Base-by-base conservation (phyloP, 2,113 vertebrate species). In the Platichthys flesus region DNA sequence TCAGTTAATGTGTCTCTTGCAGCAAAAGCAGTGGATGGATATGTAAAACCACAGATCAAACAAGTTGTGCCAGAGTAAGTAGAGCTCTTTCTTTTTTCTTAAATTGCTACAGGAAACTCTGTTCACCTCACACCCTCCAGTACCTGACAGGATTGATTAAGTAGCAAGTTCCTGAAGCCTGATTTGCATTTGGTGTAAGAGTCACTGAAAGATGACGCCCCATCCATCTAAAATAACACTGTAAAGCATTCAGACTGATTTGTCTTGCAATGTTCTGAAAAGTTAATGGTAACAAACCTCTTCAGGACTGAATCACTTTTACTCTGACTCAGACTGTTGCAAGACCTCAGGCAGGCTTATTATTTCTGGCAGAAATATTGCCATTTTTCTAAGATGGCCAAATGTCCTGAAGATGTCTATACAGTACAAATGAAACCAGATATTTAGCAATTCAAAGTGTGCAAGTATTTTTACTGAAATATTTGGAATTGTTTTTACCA, bases 51-150 rank as follows among this genome's bases (percentile, higher is more conserved):
- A 16, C 97, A 97, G 92, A 99, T 99, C 94, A 98, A 97, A 91
- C 98, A 99, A 93, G 97, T 99, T 71, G 98, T 99, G 26, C 98
- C 98, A 78, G 98, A 98, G 98, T 99, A 94, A 97, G 97, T 49
- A 10, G 20, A 20, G 3, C 21, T 4, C 6, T 23, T 23, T 23
- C 14, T 9, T 9, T 64, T 47, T 42, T 63, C 26, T 59, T 1
- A 31, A 59, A 28, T 12, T 56, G 55, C 21, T 9, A n/a, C 21
- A 58, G 5, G 5, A 4, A 12, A 28, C 2, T 24, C 31, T 31
- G 31, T 31, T 58, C 14, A 26, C 24, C 26, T 58, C 4, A 58
- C 12, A 56, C 56, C 24, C 14, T 56, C 54, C n/a, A 56, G 54
- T 12, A 24, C 10, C 54, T 23, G 54, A 45, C n/a, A 21, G 7